Conservation (phyloP, 1,140 invertebrate genomes). For the Zaprionus taronus region DNA sequence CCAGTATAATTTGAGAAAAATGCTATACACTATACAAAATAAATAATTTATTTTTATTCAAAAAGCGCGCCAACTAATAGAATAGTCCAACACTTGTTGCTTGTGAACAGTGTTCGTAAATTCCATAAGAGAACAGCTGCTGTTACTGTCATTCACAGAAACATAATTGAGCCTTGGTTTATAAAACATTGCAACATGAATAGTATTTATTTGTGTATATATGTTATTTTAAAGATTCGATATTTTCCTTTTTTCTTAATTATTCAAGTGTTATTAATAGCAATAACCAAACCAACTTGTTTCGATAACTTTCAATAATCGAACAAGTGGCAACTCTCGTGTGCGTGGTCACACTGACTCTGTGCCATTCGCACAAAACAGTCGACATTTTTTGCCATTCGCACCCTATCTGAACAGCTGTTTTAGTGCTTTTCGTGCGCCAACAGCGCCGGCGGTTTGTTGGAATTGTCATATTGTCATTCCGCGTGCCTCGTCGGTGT, state of each 20-base stretch:
- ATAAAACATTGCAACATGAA: background rate
- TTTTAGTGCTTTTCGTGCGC: constrained; percentile 26
- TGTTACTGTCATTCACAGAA: constrained; percentile 41
- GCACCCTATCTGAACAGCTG: constrained; percentile 26
- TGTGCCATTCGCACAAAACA: constrained; percentile 22
- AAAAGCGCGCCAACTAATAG: constrained; percentile 52
- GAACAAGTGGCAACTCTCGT: background rate
- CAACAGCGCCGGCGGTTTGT: constrained; percentile 13
- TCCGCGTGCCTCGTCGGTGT: constrained; percentile 47
- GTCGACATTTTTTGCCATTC: constrained; percentile 22
- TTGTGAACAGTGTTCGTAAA: constrained; percentile 18
- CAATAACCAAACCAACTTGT: background rate
- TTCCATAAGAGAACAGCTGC: background rate
- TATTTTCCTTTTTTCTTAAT: background rate
- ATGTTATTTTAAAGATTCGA: background rate
- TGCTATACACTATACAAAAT: background rate
- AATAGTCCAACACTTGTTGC: constrained; percentile 46
- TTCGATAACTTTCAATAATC: background rate
- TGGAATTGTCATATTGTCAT: constrained; percentile 35
- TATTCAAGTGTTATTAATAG: background rate
- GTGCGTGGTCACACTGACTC: constrained; percentile 20
- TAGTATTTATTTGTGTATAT: background rate
- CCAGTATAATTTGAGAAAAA: background rate
- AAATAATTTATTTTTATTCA: constrained; percentile 3
- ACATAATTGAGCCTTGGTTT: background rate